Base-by-base conservation (phyloP, 2,797 vertebrate species). In the Labroides dimidiatus region DNA sequence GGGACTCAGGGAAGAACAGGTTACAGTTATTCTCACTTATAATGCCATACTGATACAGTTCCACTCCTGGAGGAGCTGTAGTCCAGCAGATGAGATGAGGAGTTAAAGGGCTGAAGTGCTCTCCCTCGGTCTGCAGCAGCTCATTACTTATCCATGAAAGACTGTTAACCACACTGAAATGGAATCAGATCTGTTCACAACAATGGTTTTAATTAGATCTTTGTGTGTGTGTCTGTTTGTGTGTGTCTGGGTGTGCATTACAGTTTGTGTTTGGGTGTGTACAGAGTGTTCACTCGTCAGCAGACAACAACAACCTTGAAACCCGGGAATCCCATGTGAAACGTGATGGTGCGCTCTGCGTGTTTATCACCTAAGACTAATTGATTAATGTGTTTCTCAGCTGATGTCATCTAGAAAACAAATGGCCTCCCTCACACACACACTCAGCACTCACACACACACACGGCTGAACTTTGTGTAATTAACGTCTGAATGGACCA, bases 121-220 rank as follows among this genome's bases (percentile, higher is more conserved):
- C 80, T 87, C 69, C 62, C 68, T 82, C 77, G 27, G 20, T 82
- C 70, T 15, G 75, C 77, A 85, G 80, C 74, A 87, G 77, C 89
- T 89, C 86, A 91, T 93, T 91, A 92, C 85, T 91, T 92, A 93
- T 90, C 89, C 88, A 92, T 89, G 87, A 91, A 90, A 85, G 76
- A 82, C 87, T 88, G 91, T 89, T 91, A 89, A 89, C 87, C 81
- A 77, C 88, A 90, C 84, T 82, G 85, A 90, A 87, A 87, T 92
- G 90, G 89, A 93, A 91, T 89, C 86, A 88, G 85, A 88, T 89
- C 84, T 90, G 85, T 91, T 89, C 81, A 90, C 84, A 84, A 91
- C 80, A 90, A 86, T 78, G 80, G 82, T 88, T 92, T 92, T 88
- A 93, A 93, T 90, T 92, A 81, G 83, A 85, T 90, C 73, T 85